These are phyloP conservation scores for Cyanoderma ruficeps DNA, from an alignment of 2,113 vertebrate genomes.

Conservation along the genomic window DNA sequence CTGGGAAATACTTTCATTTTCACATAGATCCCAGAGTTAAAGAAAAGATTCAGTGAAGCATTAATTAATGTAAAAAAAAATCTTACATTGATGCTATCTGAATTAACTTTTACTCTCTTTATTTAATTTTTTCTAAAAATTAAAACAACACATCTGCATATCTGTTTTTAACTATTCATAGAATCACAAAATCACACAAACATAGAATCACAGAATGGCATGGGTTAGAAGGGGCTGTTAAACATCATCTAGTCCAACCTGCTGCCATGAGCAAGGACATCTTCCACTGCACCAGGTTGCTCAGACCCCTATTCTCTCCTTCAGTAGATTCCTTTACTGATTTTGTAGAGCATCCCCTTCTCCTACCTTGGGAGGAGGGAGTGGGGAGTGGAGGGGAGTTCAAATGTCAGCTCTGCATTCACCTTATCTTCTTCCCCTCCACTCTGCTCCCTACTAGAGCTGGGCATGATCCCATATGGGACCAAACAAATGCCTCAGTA, in stretches of 20 bases:
- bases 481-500: background rate
- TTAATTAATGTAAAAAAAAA: background rate
- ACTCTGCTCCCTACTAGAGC: background rate
- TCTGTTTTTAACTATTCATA: background rate
- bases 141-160: background rate
- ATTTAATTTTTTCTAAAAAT: background rate
- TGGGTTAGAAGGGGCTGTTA: background rate
- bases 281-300: background rate
- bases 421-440: background rate
- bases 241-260: background rate
- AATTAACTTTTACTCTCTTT: background rate
- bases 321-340: background rate
- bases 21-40: background rate
- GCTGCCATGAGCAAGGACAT: background rate
- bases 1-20: background rate
- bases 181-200: background rate
- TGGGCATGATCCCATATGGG: background rate
- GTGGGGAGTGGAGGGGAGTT: fast-evolving
- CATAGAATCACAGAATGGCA: background rate
- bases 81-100: background rate
- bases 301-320: background rate
- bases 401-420: background rate
- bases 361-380: background rate
- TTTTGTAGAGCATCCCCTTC: background rate
- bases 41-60: background rate